Percentiles rank a stretch among this genome's conserved stretches.
Evolutionary conservation across 92 coral and sea anemone species (phyloP).

Genomic region (Chrysogorgia sp.): DNA sequence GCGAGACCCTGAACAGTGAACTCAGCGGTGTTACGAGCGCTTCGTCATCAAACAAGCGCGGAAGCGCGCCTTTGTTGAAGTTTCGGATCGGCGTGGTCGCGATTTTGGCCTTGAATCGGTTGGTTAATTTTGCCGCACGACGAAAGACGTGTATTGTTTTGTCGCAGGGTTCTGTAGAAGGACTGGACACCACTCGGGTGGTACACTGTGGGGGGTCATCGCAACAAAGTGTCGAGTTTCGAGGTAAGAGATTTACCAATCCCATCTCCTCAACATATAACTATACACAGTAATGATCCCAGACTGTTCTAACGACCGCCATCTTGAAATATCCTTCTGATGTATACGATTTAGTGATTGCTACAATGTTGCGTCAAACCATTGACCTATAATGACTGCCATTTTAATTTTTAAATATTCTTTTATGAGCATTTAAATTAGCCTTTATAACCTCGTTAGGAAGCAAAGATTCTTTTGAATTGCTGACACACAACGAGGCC

Average conservation of each 20-base stretch:
- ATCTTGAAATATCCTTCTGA: no score
- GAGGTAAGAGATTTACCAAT: conserved; percentile 75
- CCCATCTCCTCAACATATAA: not conserved
- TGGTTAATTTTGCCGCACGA: conserved; percentile 69
- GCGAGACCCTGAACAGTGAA: conserved; percentile 88
- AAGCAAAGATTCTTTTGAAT: no score
- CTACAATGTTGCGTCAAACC: no score
- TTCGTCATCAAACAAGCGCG: conserved; percentile 49
- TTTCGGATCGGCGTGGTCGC: conserved; percentile 86
- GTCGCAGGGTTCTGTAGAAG: conserved; percentile 86
- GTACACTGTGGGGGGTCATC: conserved; percentile 75
- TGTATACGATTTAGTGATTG: no score
- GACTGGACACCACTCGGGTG: conserved; percentile 32
- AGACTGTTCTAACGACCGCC: not conserved
- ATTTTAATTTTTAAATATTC: no score
- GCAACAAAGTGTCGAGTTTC: conserved; percentile 54
- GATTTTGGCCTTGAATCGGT: conserved; percentile 87
- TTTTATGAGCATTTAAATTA: no score
- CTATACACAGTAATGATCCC: no score
- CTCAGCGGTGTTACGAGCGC: conserved; percentile 67
- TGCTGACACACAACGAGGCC: no score
- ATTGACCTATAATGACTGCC: no score
- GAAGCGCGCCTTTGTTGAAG: conserved; percentile 69
- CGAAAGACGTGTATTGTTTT: conserved; percentile 73
- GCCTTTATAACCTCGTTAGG: no score